phyloP scores from a whole-genome alignment of 2,797 vertebrate genomes.

The Jordanella pulchra region DNA sequence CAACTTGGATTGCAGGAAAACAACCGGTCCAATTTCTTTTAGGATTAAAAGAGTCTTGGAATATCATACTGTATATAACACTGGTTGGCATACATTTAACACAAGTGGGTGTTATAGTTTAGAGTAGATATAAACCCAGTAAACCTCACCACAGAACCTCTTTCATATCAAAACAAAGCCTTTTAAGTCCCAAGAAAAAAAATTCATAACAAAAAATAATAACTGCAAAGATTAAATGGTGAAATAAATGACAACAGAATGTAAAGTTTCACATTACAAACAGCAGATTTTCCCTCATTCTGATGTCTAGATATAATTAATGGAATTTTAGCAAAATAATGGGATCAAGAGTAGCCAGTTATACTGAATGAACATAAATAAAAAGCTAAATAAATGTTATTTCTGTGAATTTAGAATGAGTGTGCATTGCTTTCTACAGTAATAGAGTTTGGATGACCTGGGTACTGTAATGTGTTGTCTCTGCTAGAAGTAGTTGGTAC shows the following conservation, averaged over 20 bases:
- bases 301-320: conserved; percentile 19
- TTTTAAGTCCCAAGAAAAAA: conserved; percentile 30
- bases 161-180: conserved; percentile 32
- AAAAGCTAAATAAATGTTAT: neutral
- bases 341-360: neutral
- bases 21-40: conserved; percentile 40
- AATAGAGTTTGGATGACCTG: conserved; percentile 26
- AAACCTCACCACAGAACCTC: too few relatives aligned
- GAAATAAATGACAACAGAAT: conserved; percentile 3
- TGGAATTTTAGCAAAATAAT: conserved; percentile 12
- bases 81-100: conserved; percentile 21
- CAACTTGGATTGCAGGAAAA: conserved; percentile 52
- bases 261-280: conserved; percentile 9
- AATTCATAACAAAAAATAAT: neutral
- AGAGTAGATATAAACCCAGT: neutral
- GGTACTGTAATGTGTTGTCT: conserved; percentile 35
- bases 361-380: neutral
- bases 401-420: conserved; percentile 26
- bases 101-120: conserved; percentile 5
- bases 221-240: conserved; percentile 8
- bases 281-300: neutral
- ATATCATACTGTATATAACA: conserved; percentile 33
- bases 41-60: conserved; percentile 38
- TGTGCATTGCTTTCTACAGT: neutral
- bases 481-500: conserved; percentile 62